A percentile compares a stretch with the other conserved stretches of the same genome.
Evolutionary conservation across 2,113 vertebrate genomes (phyloP).

Genomic region (Heptranchias perlo): DNA sequence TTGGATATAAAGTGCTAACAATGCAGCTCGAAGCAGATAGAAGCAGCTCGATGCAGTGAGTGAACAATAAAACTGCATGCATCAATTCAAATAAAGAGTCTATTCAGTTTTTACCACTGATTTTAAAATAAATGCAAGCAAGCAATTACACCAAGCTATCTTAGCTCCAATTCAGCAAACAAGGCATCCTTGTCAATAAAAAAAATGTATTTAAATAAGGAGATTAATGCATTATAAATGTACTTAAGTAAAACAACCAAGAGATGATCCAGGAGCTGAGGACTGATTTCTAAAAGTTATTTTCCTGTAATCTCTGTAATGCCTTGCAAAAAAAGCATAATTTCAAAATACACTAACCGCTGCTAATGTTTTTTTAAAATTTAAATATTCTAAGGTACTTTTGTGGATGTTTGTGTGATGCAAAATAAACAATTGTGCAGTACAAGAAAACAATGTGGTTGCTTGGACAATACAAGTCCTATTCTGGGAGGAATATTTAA

Average conservation of each 20-base stretch:
- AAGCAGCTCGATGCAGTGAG: neutral
- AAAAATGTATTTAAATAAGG: conserved; percentile 21
- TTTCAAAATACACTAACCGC: neutral
- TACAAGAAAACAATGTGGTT: neutral
- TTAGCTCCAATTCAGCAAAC: conserved; percentile 10
- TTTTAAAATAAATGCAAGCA: conserved; percentile 25
- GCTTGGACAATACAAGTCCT: neutral
- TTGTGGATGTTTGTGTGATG: neutral
- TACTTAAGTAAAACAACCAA: neutral
- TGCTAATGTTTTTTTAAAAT: neutral
- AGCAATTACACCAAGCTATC: conserved; percentile 12
- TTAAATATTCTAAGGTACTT: neutral
- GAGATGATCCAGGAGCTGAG: neutral
- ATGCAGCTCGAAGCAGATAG: neutral
- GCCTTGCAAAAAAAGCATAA: neutral
- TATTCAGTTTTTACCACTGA: conserved; percentile 7
- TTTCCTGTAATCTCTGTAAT: neutral
- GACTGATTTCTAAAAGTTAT: neutral
- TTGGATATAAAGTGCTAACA: neutral
- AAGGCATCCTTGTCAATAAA: conserved; percentile 26
- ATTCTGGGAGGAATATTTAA: neutral
- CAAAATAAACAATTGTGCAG: neutral
- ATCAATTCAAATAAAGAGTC: conserved; percentile 26
- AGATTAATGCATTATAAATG: neutral
- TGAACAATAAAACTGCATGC: conserved; percentile 26